Base-by-base conservation (phyloP, 1,140 invertebrate species). In the Drosophila kepulauana region DNA sequence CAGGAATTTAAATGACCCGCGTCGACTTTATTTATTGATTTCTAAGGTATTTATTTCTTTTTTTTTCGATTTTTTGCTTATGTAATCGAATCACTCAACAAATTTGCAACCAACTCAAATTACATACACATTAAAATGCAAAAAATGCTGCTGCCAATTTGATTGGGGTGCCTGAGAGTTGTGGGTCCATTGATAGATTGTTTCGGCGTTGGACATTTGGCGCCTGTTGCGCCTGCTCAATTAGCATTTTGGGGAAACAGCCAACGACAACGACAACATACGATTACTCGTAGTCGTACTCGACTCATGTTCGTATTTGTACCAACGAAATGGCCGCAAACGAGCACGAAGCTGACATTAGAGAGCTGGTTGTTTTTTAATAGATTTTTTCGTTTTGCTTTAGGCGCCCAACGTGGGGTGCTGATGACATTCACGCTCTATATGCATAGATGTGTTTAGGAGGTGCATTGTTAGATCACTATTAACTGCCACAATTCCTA, bases 41-140 rank as follows among this genome's bases (percentile, higher is more conserved):
- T 78, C 70, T 78, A 25, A 25, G 20, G 20, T 25, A 46, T 46
- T 61, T 28, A 59, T 45, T 45, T 61, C 7, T 13, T 20, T 59
- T 52, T 45, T 65, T 62, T 52, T 66, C n/a, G n/a, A n/a, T 45
- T 28, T 43, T 38, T 43, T 33, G 43, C 73, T 82, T 84, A 79
- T 84, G 81, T 66, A 82, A 88, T 82, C 67, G 30, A 82, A 76
- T 87, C 79, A 87, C 48, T 87, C 79, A 88, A 71, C 72, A 68
- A 87, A 82, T 87, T 88, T 79, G 73, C 84, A 88, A 80, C 58
- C 61, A 80, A 87, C 82, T 80, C 72, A 82, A 80, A 88, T 87
- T 77, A 67, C 82, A 67, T 51, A 81, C 51, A 75, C 79, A 79
- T 88, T 75, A 67, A 88, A 79, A 77, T 58, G 54, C 61, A 72